A percentile compares a stretch with the other conserved stretches of the same genome.
These are phyloP conservation scores for Heteractis magnifica DNA, from an alignment of 92 coral and sea anemone genomes.

Conservation along the genomic window DNA sequence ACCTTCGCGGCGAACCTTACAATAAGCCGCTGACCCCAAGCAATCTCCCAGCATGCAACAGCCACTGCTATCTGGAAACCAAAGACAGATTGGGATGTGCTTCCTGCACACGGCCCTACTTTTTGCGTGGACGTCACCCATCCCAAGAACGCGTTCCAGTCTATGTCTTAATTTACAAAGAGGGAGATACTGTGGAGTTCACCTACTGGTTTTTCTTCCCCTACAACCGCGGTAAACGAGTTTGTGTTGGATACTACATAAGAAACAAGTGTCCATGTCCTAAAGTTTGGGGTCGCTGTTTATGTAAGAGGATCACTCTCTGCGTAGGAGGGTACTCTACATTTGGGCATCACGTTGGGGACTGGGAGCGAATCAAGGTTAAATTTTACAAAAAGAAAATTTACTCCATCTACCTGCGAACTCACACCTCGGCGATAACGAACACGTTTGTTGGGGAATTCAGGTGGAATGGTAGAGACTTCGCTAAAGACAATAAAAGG, in stretches of 20 bases:
- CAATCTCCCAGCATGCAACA: conserved; percentile 18
- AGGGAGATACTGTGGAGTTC: conserved; percentile 23
- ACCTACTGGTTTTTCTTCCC: conserved; percentile 55
- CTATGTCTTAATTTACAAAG: conserved; percentile 19
- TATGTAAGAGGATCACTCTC: neutral
- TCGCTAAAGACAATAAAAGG: neutral
- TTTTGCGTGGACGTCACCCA: conserved; percentile 30
- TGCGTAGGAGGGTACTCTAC: neutral
- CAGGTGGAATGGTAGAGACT: conserved; percentile 7
- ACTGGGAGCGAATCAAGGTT: conserved; percentile 23
- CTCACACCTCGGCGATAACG: conserved; percentile 5
- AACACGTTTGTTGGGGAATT: neutral
- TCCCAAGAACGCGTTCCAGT: conserved; percentile 9
- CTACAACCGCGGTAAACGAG: conserved; percentile 52
- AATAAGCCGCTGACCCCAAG: neutral
- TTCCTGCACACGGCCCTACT: conserved; percentile 11
- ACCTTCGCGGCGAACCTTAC: neutral
- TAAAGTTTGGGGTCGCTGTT: neutral
- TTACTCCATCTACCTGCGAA: conserved; percentile 10
- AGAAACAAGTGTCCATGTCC: too few relatives aligned
- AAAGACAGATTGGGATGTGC: conserved; percentile 4
- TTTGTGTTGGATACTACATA: conserved; percentile 23
- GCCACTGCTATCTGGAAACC: neutral
- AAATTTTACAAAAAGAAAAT: neutral
- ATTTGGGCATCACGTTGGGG: conserved; percentile 28